A percentile compares a stretch with the other conserved stretches of the same genome.
phyloP scores from a whole-genome alignment of 2,888 invertebrate species.

The Actias luna region DNA sequence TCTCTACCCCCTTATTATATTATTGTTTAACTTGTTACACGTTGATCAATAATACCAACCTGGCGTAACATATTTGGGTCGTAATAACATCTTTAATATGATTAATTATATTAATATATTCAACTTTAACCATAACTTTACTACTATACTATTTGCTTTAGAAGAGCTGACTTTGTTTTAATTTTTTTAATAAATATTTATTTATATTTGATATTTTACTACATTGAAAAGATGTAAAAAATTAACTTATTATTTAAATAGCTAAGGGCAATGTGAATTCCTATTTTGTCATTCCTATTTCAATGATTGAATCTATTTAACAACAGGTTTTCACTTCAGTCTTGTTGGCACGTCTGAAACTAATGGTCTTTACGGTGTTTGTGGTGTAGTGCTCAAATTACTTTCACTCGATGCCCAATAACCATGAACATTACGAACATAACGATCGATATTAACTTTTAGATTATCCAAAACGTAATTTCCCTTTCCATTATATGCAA shows the following conservation, averaged over 20 bases:
- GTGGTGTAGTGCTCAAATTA: slow-evolving; percentile 2
- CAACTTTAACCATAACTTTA: too few species aligned
- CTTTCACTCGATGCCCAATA: slow-evolving; percentile 13
- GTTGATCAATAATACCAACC: neutral
- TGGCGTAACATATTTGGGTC: too few species aligned
- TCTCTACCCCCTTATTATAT: neutral
- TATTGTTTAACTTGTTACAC: neutral
- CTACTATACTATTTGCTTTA: too few species aligned
- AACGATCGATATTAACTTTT: neutral
- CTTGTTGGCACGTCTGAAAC: slow-evolving; percentile 9
- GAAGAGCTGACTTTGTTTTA: too few species aligned
- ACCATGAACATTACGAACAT: slow-evolving; percentile 6
- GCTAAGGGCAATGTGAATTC: slow-evolving; percentile 2
- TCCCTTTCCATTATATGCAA: neutral
- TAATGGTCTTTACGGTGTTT: slow-evolving; percentile 10
- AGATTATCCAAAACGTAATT: neutral
- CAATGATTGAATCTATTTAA: slow-evolving; percentile 11
- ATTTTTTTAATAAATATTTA: too few species aligned
- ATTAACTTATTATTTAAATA: too few species aligned
- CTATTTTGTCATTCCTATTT: slow-evolving; percentile 16
- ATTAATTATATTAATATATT: too few species aligned
- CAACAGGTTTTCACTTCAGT: slow-evolving; percentile 8
- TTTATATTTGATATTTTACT: neutral
- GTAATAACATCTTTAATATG: too few species aligned
- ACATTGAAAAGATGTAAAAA: too few species aligned